phyloP scores from a whole-genome alignment of 92 coral and sea anemone genomes.

The Phenganax marumi region DNA sequence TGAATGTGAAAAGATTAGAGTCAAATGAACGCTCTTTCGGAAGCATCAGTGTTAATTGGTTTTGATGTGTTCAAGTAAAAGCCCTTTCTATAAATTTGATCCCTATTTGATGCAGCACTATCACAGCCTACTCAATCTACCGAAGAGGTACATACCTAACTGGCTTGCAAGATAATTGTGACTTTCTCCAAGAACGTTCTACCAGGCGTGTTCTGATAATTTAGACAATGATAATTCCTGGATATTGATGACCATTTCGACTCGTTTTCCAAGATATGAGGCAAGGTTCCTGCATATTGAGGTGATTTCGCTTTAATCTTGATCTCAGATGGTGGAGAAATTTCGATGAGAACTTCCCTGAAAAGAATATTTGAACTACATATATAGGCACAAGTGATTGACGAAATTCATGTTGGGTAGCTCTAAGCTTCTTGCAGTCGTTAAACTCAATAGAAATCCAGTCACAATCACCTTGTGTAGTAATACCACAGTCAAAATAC shows the following conservation, averaged over 20 bases:
- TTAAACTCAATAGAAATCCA: background rate
- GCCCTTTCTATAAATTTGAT: no score
- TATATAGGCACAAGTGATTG: background rate
- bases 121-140: background rate
- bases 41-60: no score
- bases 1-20: no score
- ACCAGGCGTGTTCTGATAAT: slow-evolving; percentile 32
- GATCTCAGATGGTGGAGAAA: slow-evolving; percentile 33
- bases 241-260: slow-evolving; percentile 33
- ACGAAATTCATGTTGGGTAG: background rate
- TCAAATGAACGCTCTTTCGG: no score
- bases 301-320: slow-evolving; percentile 39
- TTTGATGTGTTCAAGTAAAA: no score
- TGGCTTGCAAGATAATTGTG: slow-evolving; percentile 32
- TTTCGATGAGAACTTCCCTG: slow-evolving; percentile 36
- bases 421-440: background rate
- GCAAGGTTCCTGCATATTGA: slow-evolving; percentile 16
- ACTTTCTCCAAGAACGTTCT: slow-evolving; percentile 40
- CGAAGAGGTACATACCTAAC: slow-evolving; percentile 13
- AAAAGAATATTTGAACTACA: no score
- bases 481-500: background rate
- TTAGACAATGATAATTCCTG: slow-evolving; percentile 25
- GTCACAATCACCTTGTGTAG: background rate
- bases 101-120: no score
- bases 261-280: slow-evolving; percentile 34